Evolutionary conservation across 2,888 invertebrate genomes (phyloP), one percentile per base, ranked within the genome.

Genomic region (Phaedon cochleariae): DNA sequence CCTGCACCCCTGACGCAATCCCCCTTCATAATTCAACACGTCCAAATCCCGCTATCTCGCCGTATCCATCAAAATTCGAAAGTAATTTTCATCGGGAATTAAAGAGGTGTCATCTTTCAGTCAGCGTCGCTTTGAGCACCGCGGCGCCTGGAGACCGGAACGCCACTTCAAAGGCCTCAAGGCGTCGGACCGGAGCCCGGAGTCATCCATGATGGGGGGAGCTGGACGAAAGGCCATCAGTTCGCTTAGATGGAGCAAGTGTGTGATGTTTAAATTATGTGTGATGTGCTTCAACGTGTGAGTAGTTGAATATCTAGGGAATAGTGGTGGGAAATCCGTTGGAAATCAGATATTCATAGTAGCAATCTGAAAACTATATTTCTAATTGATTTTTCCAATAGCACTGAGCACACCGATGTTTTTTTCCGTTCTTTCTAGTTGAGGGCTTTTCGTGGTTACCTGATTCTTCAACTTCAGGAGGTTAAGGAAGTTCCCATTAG

Each of bases 71-170:
- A 80, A 81, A 81, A 79, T 80, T 81, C 79, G 76, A 80, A 81
- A 81, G 78, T 77, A 80, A 80, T 80, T 81, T 82, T 81, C 82
- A 79, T 78, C 79, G 81, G 80, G 80, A 82, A 81, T 82, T 81
- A 81, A 80, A 81, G 78, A 81, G 80, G 82, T 82, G 81, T 82
- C 81, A 81, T 80, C 80, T 81, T 80, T 80, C 80, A 77, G 79
- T 74, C 79, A 76, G 76, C 77, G 76, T 76, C 74, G 79, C 79
- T 79, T 80, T 80, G 79, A 79, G 67, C 76, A 78, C 79, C 49
- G 78, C 79, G 51, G 62, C 62, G 66, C 66, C 62, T 59, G 59
- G 66, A 66, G 66, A 66, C 77, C 75, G 71, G 77, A 45, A 59
- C 59, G 70, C 69, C 76, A 80, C 80, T 77, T 79, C 80, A 79